A percentile compares a stretch with the other conserved stretches of the same genome.
phyloP scores from a whole-genome alignment of 92 coral and sea anemone genomes.

The Zoanthus sociatus region DNA sequence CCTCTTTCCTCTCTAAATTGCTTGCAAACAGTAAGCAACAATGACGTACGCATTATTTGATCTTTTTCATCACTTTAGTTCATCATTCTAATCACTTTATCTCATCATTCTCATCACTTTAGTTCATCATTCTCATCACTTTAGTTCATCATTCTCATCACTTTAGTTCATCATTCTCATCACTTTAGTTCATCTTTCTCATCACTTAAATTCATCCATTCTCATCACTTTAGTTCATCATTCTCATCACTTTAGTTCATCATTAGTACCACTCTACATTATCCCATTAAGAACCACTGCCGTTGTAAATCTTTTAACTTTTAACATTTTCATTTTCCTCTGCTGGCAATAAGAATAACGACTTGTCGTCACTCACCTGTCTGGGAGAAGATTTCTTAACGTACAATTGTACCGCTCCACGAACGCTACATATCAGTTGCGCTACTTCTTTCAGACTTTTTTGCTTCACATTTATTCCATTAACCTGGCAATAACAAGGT shows the following conservation, averaged over 20 bases:
- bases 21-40: too few species aligned
- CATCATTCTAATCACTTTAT: background rate
- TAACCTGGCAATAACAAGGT: background rate
- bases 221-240: background rate
- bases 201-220: background rate
- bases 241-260: background rate
- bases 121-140: background rate
- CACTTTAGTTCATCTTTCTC: background rate
- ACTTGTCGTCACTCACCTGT: background rate
- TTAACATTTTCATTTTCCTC: background rate
- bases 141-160: background rate
- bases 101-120: background rate
- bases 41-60: background rate
- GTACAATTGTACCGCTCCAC: background rate
- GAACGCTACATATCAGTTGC: conserved; percentile 2
- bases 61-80: background rate
- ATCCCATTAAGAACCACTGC: too few species aligned
- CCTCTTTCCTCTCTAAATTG: too few species aligned
- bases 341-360: background rate
- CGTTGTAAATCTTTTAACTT: background rate
- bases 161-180: background rate
- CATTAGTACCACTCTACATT: background rate
- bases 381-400: conserved; percentile 22
- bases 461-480: conserved; percentile 9
- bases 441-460: background rate